phyloP scores from a whole-genome alignment of 1,140 invertebrate species.

The Drosophila ohnishii region DNA sequence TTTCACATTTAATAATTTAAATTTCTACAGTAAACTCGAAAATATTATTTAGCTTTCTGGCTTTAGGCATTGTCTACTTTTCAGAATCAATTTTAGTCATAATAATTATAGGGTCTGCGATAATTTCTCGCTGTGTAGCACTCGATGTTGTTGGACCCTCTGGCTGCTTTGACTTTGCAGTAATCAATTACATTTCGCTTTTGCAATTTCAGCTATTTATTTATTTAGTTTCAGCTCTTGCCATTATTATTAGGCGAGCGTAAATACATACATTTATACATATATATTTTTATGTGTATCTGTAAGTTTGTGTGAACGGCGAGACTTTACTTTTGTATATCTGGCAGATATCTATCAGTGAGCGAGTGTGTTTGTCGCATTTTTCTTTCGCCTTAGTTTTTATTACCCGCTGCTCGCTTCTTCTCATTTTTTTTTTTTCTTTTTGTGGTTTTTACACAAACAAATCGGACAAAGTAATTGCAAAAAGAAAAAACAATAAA shows the following conservation, averaged over 20 bases:
- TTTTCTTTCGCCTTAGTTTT: slow-evolving; percentile 63
- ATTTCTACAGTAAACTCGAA: not conserved
- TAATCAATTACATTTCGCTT: slow-evolving; percentile 80
- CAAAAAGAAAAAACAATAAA: slow-evolving; percentile 71
- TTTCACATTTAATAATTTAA: not conserved
- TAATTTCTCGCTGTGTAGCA: slow-evolving; percentile 18
- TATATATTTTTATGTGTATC: slow-evolving; percentile 9
- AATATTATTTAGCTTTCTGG: not conserved
- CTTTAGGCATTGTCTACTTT: not conserved
- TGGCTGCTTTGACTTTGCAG: slow-evolving; percentile 57
- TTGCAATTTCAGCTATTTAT: slow-evolving; percentile 81
- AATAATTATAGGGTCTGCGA: not conserved
- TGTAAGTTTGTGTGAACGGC: slow-evolving; percentile 15
- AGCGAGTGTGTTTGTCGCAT: slow-evolving; percentile 59
- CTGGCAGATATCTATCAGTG: slow-evolving; percentile 65
- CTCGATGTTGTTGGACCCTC: slow-evolving; percentile 34
- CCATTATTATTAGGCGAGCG: slow-evolving; percentile 71
- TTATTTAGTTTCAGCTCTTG: slow-evolving; percentile 79
- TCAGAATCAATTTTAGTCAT: not conserved
- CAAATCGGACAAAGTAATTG: slow-evolving; percentile 68
- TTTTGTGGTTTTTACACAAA: slow-evolving; percentile 47
- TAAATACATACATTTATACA: slow-evolving; percentile 13
- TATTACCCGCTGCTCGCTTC: slow-evolving; percentile 40
- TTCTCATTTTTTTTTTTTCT: slow-evolving; percentile 18
- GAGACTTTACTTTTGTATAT: slow-evolving; percentile 61